phyloP scores from a whole-genome alignment of 2,797 vertebrate genomes.

The Anisognathus igniventris region DNA sequence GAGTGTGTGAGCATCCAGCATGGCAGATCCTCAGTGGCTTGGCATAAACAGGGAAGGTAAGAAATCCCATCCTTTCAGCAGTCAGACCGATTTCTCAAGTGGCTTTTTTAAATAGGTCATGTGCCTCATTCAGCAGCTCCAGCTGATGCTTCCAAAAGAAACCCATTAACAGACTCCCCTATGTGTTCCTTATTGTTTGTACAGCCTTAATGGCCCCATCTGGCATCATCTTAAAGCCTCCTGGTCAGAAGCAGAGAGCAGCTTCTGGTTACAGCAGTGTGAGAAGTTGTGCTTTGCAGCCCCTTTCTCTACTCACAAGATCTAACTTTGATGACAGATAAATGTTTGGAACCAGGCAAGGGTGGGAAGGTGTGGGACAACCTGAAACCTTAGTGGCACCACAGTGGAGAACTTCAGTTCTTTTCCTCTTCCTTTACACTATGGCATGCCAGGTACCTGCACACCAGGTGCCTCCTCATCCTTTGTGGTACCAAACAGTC shows the following conservation, averaged over 20 bases:
- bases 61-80: constrained; percentile 38
- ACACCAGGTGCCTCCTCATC: not conserved
- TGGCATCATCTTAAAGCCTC: constrained; percentile 49
- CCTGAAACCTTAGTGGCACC: not conserved
- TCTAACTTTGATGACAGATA: not conserved
- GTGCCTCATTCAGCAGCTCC: constrained; percentile 58
- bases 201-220: constrained; percentile 58
- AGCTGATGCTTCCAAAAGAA: constrained; percentile 67
- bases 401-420: not conserved
- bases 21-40: constrained; percentile 7
- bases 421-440: not conserved
- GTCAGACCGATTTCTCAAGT: constrained; percentile 45
- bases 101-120: constrained; percentile 60
- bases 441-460: not conserved
- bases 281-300: not conserved
- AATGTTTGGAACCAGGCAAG: not conserved
- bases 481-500: not conserved
- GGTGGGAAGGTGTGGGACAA: not conserved
- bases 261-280: constrained; percentile 22
- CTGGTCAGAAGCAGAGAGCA: constrained; percentile 18
- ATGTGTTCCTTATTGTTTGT: constrained; percentile 49
- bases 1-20: constrained; percentile 25
- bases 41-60: constrained; percentile 44
- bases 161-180: constrained; percentile 63
- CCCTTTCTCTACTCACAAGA: not conserved